Conservation (phyloP, 2,888 invertebrate genomes). For the Osedax frankpressi region DNA sequence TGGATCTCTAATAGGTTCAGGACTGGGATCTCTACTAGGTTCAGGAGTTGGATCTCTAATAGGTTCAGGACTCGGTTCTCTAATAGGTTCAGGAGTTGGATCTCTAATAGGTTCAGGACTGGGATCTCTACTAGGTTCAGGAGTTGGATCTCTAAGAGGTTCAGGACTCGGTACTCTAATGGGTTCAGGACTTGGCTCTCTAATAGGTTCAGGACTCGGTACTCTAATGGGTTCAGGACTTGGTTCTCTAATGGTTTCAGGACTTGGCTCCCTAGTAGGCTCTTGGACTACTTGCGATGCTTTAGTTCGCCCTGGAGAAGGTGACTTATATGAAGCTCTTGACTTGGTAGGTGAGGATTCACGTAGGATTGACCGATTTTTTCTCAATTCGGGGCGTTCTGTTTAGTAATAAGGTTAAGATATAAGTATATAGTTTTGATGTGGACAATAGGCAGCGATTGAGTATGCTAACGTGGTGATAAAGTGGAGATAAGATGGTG, state of each 20-base stretch:
- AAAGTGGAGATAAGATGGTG: no score
- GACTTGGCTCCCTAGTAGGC: not conserved
- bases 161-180: not conserved
- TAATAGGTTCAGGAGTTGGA: not conserved
- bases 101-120: not conserved
- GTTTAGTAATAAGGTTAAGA: no score
- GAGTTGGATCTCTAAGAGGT: not conserved
- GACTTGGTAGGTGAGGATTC: no score
- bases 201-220: not conserved
- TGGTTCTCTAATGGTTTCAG: not conserved
- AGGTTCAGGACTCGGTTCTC: not conserved
- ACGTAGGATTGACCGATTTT: no score
- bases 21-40: not conserved
- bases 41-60: not conserved
- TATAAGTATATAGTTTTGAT: no score
- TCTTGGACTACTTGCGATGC: no score
- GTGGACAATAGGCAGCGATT: no score
- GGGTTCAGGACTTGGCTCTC: not conserved
- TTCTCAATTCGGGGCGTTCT: not conserved
- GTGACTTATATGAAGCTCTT: no score
- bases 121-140: not conserved
- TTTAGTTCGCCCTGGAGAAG: no score
- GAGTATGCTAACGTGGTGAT: no score
- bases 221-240: not conserved
- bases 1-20: not conserved